A percentile compares a stretch with the other conserved stretches of the same genome.
Conservation (phyloP, 1,140 invertebrate species). For the Pachyrhynchus sulphureomaculatus region DNA sequence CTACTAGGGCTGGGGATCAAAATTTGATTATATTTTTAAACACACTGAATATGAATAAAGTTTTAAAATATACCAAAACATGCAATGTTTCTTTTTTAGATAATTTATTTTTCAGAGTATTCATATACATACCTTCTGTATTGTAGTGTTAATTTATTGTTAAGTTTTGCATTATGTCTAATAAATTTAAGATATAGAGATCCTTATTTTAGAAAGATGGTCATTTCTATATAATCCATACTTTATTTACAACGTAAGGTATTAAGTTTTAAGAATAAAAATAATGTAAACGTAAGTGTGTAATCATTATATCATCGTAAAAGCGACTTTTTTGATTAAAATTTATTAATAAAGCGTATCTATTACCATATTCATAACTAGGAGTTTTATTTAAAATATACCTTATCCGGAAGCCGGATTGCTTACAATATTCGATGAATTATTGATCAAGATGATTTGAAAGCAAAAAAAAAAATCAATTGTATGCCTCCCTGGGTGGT, state of each 20-base stretch:
- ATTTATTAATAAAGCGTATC: conserved; percentile 31
- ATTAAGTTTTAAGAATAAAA: conserved; percentile 18
- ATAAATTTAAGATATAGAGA: conserved; percentile 18
- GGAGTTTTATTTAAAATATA: too few relatives aligned
- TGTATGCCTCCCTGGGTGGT: too few relatives aligned
- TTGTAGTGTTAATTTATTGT: conserved; percentile 34
- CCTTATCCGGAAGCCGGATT: too few relatives aligned
- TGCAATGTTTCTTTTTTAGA: conserved; percentile 29
- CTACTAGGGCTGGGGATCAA: background rate
- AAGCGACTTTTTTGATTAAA: conserved; percentile 30
- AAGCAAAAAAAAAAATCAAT: too few relatives aligned
- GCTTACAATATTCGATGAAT: too few relatives aligned
- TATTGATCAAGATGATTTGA: too few relatives aligned
- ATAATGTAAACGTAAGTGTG: conserved; percentile 22
- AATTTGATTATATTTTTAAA: background rate
- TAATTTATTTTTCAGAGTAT: conserved; percentile 48
- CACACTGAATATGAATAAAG: conserved; percentile 2
- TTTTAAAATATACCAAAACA: conserved; percentile 22
- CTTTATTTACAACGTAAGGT: conserved; percentile 16
- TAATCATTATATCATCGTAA: conserved; percentile 28
- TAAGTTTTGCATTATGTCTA: conserved; percentile 33
- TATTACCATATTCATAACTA: conserved; percentile 14
- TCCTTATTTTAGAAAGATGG: conserved; percentile 18
- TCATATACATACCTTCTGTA: conserved; percentile 43
- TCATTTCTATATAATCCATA: conserved; percentile 11